phyloP scores from a whole-genome alignment of 2,888 invertebrate genomes.

The Polylopha cassiicola region DNA sequence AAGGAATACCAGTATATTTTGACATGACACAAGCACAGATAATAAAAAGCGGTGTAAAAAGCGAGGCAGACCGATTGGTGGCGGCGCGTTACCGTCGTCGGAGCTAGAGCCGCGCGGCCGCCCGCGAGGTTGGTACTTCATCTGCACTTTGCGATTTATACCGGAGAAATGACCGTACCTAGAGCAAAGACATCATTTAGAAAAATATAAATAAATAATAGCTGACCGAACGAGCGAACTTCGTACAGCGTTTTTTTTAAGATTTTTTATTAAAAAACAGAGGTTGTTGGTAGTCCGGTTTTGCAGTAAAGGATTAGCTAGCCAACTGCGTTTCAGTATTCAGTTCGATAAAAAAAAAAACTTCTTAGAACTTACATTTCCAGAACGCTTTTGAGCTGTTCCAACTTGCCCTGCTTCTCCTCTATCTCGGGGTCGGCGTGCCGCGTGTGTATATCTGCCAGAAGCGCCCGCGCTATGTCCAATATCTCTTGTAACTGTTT shows the following conservation, averaged over 20 bases:
- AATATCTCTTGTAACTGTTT: slow-evolving; percentile 98
- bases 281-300: too few species aligned
- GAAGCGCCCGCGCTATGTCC: slow-evolving; percentile 94
- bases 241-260: too few species aligned
- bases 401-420: slow-evolving; percentile 97
- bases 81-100: slow-evolving; percentile 89
- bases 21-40: too few species aligned
- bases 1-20: too few species aligned
- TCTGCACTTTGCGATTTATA: slow-evolving; percentile 99
- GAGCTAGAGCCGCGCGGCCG: slow-evolving; percentile 93
- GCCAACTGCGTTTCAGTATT: too few species aligned
- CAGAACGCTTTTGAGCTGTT: slow-evolving; percentile 98
- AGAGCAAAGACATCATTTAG: slow-evolving; percentile 19
- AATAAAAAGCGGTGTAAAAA: slow-evolving; percentile 11
- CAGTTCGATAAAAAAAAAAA: too few species aligned
- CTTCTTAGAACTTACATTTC: slow-evolving; percentile 97
- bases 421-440: slow-evolving; percentile 95
- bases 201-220: too few species aligned
- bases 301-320: too few species aligned
- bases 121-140: slow-evolving; percentile 98
- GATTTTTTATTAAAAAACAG: too few species aligned
- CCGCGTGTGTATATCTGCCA: slow-evolving; percentile 92
- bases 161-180: slow-evolving; percentile 99
- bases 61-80: slow-evolving; percentile 44
- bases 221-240: too few species aligned